Percentiles rank a stretch among this genome's conserved stretches.
Conservation (phyloP, 2,888 invertebrate species). For the Apamea monoglypha region DNA sequence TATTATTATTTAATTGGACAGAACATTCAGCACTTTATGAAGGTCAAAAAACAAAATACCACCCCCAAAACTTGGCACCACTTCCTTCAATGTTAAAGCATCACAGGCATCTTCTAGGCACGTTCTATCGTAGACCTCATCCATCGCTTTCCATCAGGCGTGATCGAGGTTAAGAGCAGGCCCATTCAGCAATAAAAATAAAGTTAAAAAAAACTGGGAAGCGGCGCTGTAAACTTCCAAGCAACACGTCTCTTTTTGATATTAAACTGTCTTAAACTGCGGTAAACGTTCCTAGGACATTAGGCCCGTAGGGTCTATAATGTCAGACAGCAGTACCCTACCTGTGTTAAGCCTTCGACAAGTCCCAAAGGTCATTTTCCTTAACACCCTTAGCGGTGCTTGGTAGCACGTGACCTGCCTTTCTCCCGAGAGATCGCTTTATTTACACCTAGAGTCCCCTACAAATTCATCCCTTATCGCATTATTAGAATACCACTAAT, state of each 20-base stretch:
- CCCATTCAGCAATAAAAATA: too few relatives aligned
- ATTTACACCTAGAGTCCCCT: not conserved
- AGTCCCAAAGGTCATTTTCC: slow-evolving; percentile 5
- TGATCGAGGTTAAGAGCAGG: too few relatives aligned
- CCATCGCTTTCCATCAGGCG: too few relatives aligned
- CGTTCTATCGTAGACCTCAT: too few relatives aligned
- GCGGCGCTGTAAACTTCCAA: too few relatives aligned
- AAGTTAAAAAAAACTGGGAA: too few relatives aligned
- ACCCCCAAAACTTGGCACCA: not conserved
- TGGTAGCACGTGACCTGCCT: not conserved
- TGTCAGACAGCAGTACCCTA: not conserved
- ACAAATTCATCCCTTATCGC: not conserved
- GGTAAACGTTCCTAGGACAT: not conserved
- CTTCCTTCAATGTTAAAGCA: not conserved
- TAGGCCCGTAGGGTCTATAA: not conserved
- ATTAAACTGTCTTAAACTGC: not conserved
- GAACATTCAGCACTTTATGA: too few relatives aligned
- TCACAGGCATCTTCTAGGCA: too few relatives aligned
- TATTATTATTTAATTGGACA: too few relatives aligned
- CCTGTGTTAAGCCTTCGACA: not conserved
- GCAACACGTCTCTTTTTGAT: not conserved
- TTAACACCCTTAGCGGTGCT: not conserved
- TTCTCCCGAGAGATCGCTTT: slow-evolving; percentile 1
- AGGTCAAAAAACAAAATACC: too few relatives aligned
- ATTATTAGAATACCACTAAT: not conserved